Base-by-base conservation (phyloP, 2,888 invertebrate species). In the Napeogenes sylphis region DNA sequence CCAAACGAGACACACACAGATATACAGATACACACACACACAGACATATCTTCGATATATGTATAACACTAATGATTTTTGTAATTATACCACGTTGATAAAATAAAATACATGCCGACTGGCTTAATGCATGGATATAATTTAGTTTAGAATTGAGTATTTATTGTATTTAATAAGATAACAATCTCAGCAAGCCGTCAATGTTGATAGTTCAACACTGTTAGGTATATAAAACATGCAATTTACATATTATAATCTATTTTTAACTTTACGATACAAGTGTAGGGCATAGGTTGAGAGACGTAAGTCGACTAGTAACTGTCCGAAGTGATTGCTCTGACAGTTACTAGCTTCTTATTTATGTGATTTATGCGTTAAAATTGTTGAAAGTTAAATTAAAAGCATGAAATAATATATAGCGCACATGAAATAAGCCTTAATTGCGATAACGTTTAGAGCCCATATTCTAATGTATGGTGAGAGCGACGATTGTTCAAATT, bases 401-500 rank as follows among this genome's bases (percentile, higher is more conserved):
- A 67, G 61, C 51, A 53, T 57, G 51, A 59, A 61, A 66, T 66
- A 64, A 56, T 47, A 3, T 30, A 14, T 32, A 45, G 47, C 10
- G 33, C 54, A 56, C 58, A 38, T 56, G 60, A 68, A 63, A 65
- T 46, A n/a, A 38, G 42, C 35, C 65, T 53, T 59, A 72, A 68
- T 33, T 57, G 55, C 58, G 55, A 61, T 74, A 73, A 77, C 75
- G 80, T 82, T 76, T 81, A 84, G 75, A 68, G 76, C 72, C 74
- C 77, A 79, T 80, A 81, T 79, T 80, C 75, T 71, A 74, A 72
- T 77, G 74, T 71, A 74, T 72, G 78, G 71, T 70, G 72, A 75
- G 78, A 72, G 72, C 71, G 70, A 74, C 81, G 79, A 83, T 85
- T 87, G 85, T 85, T 86, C 83, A 83, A 84, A 89, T 90, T 90